phyloP scores from a whole-genome alignment of 2,888 invertebrate genomes.

The Drosophila melanosoma region DNA sequence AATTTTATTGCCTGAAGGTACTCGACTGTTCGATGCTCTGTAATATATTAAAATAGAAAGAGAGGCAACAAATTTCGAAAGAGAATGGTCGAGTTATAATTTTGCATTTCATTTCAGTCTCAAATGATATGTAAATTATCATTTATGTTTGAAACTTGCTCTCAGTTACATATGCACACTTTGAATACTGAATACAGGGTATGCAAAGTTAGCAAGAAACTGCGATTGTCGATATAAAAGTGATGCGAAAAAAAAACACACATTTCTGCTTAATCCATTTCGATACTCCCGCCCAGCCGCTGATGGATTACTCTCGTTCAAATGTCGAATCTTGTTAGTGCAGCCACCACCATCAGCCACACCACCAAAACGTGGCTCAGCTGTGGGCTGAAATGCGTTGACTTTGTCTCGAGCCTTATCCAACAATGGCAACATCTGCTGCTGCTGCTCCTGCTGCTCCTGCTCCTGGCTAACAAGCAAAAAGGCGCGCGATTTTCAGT shows the following conservation, averaged over 20 bases:
- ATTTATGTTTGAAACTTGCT: not conserved
- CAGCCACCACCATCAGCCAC: constrained; percentile 17
- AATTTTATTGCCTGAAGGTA: not conserved
- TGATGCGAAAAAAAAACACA: constrained; percentile 51
- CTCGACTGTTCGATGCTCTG: constrained; percentile 1
- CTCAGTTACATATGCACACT: not conserved
- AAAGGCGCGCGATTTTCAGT: constrained; percentile 54
- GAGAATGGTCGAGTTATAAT: too few relatives aligned
- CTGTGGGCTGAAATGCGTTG: constrained; percentile 39
- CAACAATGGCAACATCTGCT: constrained; percentile 61
- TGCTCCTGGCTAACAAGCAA: constrained; percentile 60
- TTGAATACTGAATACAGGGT: not conserved
- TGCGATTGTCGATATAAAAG: constrained; percentile 46
- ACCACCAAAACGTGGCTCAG: constrained; percentile 31
- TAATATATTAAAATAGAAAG: not conserved
- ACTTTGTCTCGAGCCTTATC: constrained; percentile 30
- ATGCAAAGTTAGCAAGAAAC: constrained; percentile 20
- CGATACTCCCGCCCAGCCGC: constrained; percentile 58
- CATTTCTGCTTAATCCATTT: constrained; percentile 71
- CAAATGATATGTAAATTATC: too few relatives aligned
- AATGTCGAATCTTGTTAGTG: constrained; percentile 77
- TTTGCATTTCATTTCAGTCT: not conserved
- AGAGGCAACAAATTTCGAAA: not conserved
- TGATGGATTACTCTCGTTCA: constrained; percentile 77
- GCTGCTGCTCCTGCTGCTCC: constrained; percentile 63